phyloP scores from a whole-genome alignment of 2,797 vertebrate species.

The Smutsia temminckii region DNA sequence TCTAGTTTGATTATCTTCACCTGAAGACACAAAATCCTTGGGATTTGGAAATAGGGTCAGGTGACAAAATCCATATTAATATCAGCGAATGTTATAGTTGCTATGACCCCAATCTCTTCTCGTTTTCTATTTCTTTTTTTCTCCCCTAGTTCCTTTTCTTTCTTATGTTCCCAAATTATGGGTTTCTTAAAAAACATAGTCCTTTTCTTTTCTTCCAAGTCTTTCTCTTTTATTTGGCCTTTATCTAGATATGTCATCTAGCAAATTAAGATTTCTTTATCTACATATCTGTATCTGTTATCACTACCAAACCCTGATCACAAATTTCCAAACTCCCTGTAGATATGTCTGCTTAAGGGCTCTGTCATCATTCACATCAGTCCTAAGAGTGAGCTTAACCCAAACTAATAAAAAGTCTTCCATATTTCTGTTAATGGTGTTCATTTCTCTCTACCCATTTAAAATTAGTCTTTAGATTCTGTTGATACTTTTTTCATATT shows the following conservation, averaged over 20 bases:
- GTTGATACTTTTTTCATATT: background rate
- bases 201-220: background rate
- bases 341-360: background rate
- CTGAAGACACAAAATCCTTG: background rate
- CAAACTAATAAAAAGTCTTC: background rate
- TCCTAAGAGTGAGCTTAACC: background rate
- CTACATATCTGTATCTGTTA: background rate
- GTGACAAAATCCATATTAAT: background rate
- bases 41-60: background rate
- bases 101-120: background rate
- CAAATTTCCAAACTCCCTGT: background rate
- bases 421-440: background rate
- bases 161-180: background rate
- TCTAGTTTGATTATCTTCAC: slow-evolving; percentile 17
- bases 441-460: background rate
- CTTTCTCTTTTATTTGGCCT: background rate
- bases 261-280: background rate
- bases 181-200: background rate
- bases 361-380: background rate
- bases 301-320: background rate
- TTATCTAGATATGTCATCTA: background rate
- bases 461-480: background rate
- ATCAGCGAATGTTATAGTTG: background rate
- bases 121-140: background rate
- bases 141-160: background rate